Base-by-base conservation (phyloP, 2,888 invertebrate genomes). In the Philaethria dido region DNA sequence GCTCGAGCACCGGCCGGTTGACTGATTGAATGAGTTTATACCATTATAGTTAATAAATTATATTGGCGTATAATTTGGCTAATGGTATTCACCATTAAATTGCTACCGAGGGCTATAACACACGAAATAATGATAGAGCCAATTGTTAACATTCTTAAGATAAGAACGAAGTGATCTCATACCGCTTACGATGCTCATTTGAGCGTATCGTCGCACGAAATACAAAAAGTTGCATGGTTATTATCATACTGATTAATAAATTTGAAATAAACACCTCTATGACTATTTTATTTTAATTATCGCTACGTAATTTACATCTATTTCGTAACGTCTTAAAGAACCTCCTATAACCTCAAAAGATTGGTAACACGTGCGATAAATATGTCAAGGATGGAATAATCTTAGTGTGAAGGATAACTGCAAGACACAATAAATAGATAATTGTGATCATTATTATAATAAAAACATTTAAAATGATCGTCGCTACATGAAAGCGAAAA, bases 11-110 rank as follows among this genome's bases (percentile, higher is more conserved):
- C 54, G 29, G 60, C 61, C 29, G 61, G 62, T 68, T 70, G 62
- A 68, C 45, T 71, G 66, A 72, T 66, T 70, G 68, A 67, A 67
- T 68, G 50, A 66, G 69, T 50, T 70, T 69, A 69, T 66, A 68
- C 55, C 55, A 68, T 74, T 74, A 72, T 64, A 33, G 54, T 65
- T 70, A 42, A 72, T 71, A 65, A 70, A 74, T 73, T 67, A 69
- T 70, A 70, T 68, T 71, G 67, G 64, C 62, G 66, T 69, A 65
- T 64, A 72, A 72, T 66, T 65, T 65, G 59, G 55, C 57, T 66
- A 68, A 68, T 64, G 59, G 22, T 45, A 36, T 11, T 47, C 14
- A 20, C 16, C 18, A 62, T 65, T 61, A 64, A 62, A 68, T 64
- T 54, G 33, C 16, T 39, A 52, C 14, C 44, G 16, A 36, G 42